These are phyloP conservation scores for Nyctalus aviator DNA, from an alignment of 2,797 vertebrate genomes.

Conservation along the genomic window DNA sequence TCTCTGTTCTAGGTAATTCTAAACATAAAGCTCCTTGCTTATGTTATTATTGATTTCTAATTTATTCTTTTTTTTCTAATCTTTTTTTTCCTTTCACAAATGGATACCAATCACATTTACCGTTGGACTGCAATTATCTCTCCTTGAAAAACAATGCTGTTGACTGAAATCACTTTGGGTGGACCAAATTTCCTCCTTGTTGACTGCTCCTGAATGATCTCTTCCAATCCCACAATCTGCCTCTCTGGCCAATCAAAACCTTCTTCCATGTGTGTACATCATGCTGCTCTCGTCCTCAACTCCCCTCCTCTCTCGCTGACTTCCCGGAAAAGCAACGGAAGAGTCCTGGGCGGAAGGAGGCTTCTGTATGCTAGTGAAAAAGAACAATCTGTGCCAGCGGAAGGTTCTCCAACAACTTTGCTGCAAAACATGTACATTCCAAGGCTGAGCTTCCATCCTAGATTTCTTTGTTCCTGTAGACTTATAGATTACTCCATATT, in stretches of 20 bases:
- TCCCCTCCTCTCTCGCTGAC: conserved; percentile 89
- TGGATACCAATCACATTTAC: conserved; percentile 91
- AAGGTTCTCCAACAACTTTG: conserved; percentile 99
- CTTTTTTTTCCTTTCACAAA: conserved; percentile 89
- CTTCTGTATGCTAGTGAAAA: conserved; percentile 99
- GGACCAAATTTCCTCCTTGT: conserved; percentile 93
- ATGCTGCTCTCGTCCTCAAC: conserved; percentile 88
- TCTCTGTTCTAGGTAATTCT: conserved; percentile 81
- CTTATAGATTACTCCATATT: conserved; percentile 92
- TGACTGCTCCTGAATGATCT: conserved; percentile 92
- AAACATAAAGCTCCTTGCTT: conserved; percentile 86
- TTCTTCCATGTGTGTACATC: conserved; percentile 85
- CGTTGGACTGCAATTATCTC: conserved; percentile 88
- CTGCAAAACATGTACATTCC: conserved; percentile 99
- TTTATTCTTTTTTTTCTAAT: conserved; percentile 87
- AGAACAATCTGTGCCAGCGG: conserved; percentile 99
- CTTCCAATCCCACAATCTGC: conserved; percentile 90
- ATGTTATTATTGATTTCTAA: conserved; percentile 91
- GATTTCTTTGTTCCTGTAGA: conserved; percentile 89
- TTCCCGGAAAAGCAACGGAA: conserved; percentile 97
- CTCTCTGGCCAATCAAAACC: conserved; percentile 93
- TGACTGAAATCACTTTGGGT: conserved; percentile 91
- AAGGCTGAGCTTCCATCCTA: conserved; percentile 93
- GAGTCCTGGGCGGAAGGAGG: conserved; percentile 99
- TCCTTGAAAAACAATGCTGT: conserved; percentile 89